Evolutionary conservation across 2,797 vertebrate genomes (phyloP), one percentile per base, ranked within the genome.

Genomic region (Urophycis tenuis): DNA sequence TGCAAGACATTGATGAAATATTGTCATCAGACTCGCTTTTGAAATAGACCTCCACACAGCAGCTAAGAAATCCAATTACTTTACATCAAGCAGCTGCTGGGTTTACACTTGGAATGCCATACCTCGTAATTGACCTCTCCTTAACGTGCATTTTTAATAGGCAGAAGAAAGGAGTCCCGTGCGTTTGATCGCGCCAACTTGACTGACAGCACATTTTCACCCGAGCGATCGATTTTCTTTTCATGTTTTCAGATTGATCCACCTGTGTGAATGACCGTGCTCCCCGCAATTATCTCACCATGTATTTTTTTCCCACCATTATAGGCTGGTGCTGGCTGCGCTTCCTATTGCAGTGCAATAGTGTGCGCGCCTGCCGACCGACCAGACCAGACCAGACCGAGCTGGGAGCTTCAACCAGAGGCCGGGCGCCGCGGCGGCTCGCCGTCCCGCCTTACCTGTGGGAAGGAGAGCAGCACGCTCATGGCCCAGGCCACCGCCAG

Each of bases 401-500:
- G n/a, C n/a, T n/a, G n/a, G n/a, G n/a, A n/a, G n/a, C n/a, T n/a
- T n/a, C n/a, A n/a, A n/a, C n/a, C n/a, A n/a, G n/a, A n/a, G n/a
- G n/a, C n/a, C n/a, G n/a, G n/a, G n/a, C n/a, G n/a, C n/a, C n/a
- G n/a, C n/a, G n/a, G n/a, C n/a, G n/a, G n/a, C n/a, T n/a, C 39
- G 3, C 39, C 0, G 39, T 14, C 39, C 0, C 39, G 12, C 17
- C 39, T 81, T 88, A 95, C 94, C 93, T 95, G 94, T 10, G 94
- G 94, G 74, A 94, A 79, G 0, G 94, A 92, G 19, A 95, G 88
- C 33, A 92, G 33, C 12, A 91, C 86, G 39, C 94, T 95, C 92
- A 93, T 92, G 17, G 85, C 81, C 94, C 94, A 95, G n/a, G 94
- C 94, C 71, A 92, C 88, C 8, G 87, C 87, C 85, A 95, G 82